Percentiles rank a stretch among this genome's conserved stretches.
These are phyloP conservation scores for Liodrosophila aerea DNA, from an alignment of 2,888 invertebrate species.

Conservation along the genomic window DNA sequence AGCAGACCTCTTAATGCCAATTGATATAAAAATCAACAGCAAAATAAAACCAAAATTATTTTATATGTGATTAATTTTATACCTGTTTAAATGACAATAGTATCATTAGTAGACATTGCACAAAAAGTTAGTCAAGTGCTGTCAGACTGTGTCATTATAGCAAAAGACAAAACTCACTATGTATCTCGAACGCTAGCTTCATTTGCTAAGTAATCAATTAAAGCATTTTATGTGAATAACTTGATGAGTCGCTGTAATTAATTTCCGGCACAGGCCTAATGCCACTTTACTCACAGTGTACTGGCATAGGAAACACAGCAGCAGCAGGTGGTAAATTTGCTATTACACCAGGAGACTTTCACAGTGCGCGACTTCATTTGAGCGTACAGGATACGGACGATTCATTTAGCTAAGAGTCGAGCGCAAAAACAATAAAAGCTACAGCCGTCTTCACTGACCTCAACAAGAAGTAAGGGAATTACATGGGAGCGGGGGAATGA, in stretches of 20 bases:
- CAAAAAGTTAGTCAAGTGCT: too few species aligned
- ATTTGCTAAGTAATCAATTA: constrained; percentile 45
- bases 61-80: too few species aligned
- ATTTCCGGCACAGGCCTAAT: constrained; percentile 52
- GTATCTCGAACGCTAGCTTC: neutral
- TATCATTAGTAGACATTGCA: too few species aligned
- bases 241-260: constrained; percentile 64
- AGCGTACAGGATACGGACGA: constrained; percentile 38
- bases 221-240: constrained; percentile 42
- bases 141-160: neutral
- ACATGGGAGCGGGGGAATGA: neutral
- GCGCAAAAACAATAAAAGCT: constrained; percentile 39
- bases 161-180: neutral
- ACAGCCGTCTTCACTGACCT: constrained; percentile 24
- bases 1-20: too few species aligned
- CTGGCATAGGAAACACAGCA: constrained; percentile 21
- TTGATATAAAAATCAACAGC: too few species aligned
- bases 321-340: constrained; percentile 59
- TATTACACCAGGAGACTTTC: neutral
- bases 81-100: too few species aligned
- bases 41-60: too few species aligned
- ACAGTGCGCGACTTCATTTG: neutral
- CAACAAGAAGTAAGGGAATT: neutral
- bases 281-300: constrained; percentile 21
- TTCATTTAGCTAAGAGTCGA: constrained; percentile 68